Conservation (phyloP, 2,797 vertebrate species). For the Lindbergichthys nudifrons region DNA sequence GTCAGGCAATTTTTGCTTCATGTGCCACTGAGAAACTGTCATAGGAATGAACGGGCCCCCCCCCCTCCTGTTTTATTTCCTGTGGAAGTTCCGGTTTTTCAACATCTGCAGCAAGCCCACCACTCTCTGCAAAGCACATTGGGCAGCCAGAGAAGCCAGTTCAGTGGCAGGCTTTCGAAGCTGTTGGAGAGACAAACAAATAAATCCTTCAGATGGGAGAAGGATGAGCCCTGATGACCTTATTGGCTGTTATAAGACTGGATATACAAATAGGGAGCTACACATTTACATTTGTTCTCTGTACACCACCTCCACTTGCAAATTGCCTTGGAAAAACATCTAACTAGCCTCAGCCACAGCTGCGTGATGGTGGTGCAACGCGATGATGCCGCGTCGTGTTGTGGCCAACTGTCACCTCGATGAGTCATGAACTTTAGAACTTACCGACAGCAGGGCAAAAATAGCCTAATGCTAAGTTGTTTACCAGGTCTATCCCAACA, state of each 20-base stretch:
- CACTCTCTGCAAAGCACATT: not conserved
- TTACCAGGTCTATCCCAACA: slow-evolving; percentile 44
- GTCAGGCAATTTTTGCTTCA: no score
- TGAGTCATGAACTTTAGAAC: slow-evolving; percentile 5
- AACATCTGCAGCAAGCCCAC: no score
- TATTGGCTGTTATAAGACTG: no score
- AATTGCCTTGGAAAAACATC: no score
- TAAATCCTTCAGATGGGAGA: not conserved
- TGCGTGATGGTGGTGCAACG: not conserved
- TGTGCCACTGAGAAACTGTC: no score
- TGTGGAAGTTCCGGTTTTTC: no score
- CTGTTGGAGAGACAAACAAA: not conserved
- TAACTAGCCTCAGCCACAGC: not conserved
- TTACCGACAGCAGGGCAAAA: slow-evolving; percentile 21
- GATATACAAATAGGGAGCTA: not conserved
- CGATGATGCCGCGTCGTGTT: not conserved
- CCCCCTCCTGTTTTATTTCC: no score
- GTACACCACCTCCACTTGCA: not conserved
- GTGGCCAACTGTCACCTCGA: not conserved
- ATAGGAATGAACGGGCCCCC: no score
- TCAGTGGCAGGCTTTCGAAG: not conserved
- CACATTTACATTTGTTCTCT: not conserved
- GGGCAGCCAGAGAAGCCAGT: not conserved
- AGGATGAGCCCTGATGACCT: not conserved
- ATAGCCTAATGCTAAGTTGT: slow-evolving; percentile 38